Evolutionary conservation across 2,113 vertebrate genomes (phyloP).

Genomic region (Actenoides hombroni): DNA sequence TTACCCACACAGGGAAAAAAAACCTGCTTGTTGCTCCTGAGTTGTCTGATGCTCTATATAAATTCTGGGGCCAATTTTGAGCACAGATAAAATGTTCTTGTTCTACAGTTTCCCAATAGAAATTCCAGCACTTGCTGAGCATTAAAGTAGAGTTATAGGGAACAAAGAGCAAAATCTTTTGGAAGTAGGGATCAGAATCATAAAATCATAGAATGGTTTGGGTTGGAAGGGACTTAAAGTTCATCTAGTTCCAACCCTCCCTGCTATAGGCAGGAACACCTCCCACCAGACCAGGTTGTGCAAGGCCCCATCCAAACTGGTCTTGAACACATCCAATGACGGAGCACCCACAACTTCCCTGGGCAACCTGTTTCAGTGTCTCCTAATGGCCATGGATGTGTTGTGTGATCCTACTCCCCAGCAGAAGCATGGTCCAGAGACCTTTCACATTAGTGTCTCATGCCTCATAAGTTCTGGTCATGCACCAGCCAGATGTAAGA

Average conservation of each 20-base stretch:
- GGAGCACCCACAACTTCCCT: no score
- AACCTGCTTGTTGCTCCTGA: not conserved
- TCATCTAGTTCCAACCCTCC: no score
- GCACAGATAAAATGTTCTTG: not conserved
- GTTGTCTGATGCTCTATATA: accelerated
- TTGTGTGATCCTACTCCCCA: not conserved
- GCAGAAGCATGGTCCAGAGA: not conserved
- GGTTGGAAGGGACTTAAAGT: no score
- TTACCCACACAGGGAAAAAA: not conserved
- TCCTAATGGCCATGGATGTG: not conserved
- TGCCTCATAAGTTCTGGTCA: accelerated
- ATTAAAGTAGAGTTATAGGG: not conserved
- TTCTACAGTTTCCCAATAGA: not conserved
- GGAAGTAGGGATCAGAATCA: not conserved
- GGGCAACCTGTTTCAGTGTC: no score
- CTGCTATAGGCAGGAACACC: no score
- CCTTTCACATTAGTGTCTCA: accelerated
- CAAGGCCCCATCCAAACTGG: no score
- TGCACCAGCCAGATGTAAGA: not conserved
- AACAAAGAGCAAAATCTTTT: not conserved
- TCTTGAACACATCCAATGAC: no score
- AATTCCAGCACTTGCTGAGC: not conserved
- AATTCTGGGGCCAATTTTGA: not conserved
- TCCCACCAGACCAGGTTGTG: no score
- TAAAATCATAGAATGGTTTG: no score